These are phyloP conservation scores for Ahaetulla prasina DNA, from an alignment of 2,113 vertebrate genomes.

Conservation along the genomic window DNA sequence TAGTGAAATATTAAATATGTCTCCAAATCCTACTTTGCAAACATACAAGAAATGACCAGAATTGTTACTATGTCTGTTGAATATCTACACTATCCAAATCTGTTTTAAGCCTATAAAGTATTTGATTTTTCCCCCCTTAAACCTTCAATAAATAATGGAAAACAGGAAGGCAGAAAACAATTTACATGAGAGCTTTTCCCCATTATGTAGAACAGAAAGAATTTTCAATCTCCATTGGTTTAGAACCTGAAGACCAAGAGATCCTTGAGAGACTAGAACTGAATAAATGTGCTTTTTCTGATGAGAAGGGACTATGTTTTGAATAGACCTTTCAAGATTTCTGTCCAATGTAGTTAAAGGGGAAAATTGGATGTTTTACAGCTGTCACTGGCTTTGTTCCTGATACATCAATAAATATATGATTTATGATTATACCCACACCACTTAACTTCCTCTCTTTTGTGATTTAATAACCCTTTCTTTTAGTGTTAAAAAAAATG, in stretches of 20 bases:
- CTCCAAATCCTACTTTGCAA: neutral
- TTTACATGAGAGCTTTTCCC: neutral
- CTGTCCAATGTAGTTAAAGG: neutral
- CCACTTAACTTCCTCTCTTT: neutral
- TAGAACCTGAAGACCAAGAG: neutral
- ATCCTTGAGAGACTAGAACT: neutral
- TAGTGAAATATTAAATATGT: neutral
- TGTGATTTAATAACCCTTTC: neutral
- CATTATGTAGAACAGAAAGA: neutral
- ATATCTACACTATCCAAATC: neutral
- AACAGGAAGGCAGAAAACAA: neutral
- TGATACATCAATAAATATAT: neutral
- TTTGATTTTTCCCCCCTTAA: neutral
- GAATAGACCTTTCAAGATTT: constrained; percentile 29
- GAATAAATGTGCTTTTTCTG: constrained; percentile 28
- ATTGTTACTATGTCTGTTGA: neutral
- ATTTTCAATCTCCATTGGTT: neutral
- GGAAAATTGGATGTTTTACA: neutral
- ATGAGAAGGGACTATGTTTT: constrained; percentile 18
- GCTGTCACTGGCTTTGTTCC: neutral
- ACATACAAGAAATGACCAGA: neutral
- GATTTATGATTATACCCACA: neutral
- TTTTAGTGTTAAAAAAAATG: constrained; percentile 12
- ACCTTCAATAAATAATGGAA: neutral
- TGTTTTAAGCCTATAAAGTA: neutral